A percentile compares a stretch with the other conserved stretches of the same genome.
Evolutionary conservation across 2,888 invertebrate species (phyloP).

Genomic region (Rhingia campestris): DNA sequence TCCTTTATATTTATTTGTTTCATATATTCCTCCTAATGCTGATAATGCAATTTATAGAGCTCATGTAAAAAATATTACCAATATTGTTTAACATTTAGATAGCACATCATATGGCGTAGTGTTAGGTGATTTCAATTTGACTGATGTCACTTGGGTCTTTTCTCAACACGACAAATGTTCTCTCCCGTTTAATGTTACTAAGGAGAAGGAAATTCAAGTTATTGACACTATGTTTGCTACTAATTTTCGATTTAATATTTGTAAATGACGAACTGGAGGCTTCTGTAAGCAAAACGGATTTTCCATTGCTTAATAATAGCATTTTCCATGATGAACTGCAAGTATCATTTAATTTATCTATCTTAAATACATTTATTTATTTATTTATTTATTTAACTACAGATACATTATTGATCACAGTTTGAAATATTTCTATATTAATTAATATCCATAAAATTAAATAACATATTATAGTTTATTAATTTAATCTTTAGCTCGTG

Average conservation of each 20-base stretch:
- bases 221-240: too few relatives aligned
- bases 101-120: constrained; percentile 3
- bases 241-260: neutral
- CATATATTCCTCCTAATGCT: constrained; percentile 12
- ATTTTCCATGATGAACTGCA: constrained; percentile 13
- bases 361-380: too few relatives aligned
- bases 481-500: too few relatives aligned
- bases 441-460: too few relatives aligned
- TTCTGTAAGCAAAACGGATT: too few relatives aligned
- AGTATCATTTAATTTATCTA: too few relatives aligned
- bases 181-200: constrained; percentile 2
- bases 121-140: constrained; percentile 6
- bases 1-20: constrained; percentile 14
- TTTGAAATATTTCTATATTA: too few relatives aligned
- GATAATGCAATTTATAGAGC: constrained; percentile 28
- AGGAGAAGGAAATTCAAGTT: constrained; percentile 3
- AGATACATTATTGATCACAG: too few relatives aligned
- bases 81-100: neutral
- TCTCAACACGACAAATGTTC: constrained; percentile 7
- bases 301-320: constrained; percentile 6
- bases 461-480: too few relatives aligned
- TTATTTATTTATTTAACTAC: too few relatives aligned
- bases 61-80: too few relatives aligned
- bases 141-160: constrained; percentile 12
- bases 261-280: too few relatives aligned